Percentiles rank a stretch among this genome's conserved stretches.
Conservation (phyloP, 37 sponge, comb jelly and placozoan species). For the Spongilla lacustris region DNA sequence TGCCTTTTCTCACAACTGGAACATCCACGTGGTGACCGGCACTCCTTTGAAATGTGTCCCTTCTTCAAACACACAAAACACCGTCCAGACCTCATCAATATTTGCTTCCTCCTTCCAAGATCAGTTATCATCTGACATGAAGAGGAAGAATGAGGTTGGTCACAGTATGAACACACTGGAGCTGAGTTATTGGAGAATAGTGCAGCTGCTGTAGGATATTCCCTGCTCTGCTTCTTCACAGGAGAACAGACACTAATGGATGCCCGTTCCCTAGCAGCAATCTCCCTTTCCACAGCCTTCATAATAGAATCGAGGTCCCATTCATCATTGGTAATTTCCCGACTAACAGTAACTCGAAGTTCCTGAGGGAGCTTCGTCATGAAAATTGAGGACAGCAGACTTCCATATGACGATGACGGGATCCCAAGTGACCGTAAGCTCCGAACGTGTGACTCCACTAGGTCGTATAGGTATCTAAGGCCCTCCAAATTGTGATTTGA, state of each 20-base stretch:
- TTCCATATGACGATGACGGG: constrained; percentile 30
- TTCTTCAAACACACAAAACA: constrained; percentile 8
- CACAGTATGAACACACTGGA: constrained; percentile 6
- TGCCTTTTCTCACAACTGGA: no score
- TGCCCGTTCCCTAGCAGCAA: constrained; percentile 32
- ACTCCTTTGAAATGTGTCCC: no score
- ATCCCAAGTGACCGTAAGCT: constrained; percentile 32
- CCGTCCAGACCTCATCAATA: constrained; percentile 8
- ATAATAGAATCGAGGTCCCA: constrained; percentile 33
- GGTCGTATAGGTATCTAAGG: not conserved
- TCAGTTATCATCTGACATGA: constrained; percentile 1
- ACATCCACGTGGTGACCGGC: no score
- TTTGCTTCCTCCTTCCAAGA: not conserved
- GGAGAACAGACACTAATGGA: no score
- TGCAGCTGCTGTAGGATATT: constrained; percentile 3
- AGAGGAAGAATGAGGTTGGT: constrained; percentile 3
- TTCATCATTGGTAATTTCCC: constrained; percentile 22
- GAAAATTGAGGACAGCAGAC: constrained; percentile 26
- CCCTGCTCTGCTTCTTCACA: not conserved
- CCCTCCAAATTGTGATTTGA: constrained; percentile 1
- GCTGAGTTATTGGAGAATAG: no score
- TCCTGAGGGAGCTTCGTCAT: constrained; percentile 35
- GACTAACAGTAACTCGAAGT: constrained; percentile 12
- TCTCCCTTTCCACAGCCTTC: constrained; percentile 11
- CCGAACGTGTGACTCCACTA: constrained; percentile 26